Conservation (phyloP, 2,113 vertebrate genomes). For the Heterotis niloticus region DNA sequence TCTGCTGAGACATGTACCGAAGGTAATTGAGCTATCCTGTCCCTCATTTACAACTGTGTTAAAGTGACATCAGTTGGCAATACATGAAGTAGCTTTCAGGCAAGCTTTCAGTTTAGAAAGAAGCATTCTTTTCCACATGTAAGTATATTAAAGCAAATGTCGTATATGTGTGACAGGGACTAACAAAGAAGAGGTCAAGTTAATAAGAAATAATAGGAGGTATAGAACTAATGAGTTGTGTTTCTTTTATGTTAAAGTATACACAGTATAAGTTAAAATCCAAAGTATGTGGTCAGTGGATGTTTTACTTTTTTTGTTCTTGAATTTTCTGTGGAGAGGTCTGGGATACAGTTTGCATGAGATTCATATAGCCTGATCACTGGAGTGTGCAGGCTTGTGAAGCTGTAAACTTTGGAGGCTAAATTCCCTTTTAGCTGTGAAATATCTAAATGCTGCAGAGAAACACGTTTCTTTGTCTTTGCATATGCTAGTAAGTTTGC, state of each 20-base stretch:
- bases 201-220: neutral
- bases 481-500: neutral
- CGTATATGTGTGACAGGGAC: neutral
- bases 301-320: neutral
- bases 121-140: too few species aligned
- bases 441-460: neutral
- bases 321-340: neutral
- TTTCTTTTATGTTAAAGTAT: conserved; percentile 6
- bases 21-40: neutral
- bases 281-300: neutral
- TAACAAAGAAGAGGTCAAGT: neutral
- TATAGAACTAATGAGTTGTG: neutral
- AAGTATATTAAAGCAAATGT: neutral
- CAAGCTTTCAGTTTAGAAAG: too few species aligned
- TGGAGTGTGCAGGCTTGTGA: neutral
- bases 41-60: too few species aligned
- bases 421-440: neutral
- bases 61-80: too few species aligned
- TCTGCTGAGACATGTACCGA: neutral
- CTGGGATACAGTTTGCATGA: neutral
- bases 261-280: neutral
- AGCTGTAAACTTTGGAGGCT: neutral
- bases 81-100: too few species aligned
- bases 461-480: neutral
- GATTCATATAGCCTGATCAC: neutral